A percentile compares a stretch with the other conserved stretches of the same genome.
These are phyloP conservation scores for Drosophila robusta DNA, from an alignment of 2,888 invertebrate genomes.

Conservation along the genomic window DNA sequence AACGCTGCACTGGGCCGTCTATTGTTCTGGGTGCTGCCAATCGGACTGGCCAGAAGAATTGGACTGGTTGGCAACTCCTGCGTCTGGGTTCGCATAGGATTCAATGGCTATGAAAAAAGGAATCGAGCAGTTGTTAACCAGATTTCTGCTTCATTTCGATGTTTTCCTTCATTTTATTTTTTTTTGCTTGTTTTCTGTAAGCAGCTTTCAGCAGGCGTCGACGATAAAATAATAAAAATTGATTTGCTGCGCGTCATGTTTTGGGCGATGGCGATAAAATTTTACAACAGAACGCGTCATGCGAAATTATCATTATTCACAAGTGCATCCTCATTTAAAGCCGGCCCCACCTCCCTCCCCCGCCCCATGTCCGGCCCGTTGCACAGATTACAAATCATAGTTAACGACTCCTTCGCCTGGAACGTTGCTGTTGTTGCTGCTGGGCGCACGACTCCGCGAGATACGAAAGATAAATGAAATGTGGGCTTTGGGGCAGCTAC, in stretches of 20 bases:
- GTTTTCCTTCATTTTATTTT: not conserved
- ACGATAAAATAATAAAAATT: conserved; percentile 79
- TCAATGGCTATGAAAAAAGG: conserved; percentile 9
- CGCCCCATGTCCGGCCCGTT: conserved; percentile 15
- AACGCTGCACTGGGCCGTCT: conserved; percentile 45
- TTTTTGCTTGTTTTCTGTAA: conserved; percentile 9
- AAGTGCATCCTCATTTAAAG: conserved; percentile 39
- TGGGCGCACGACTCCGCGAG: conserved; percentile 40
- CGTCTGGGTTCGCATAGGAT: conserved; percentile 58
- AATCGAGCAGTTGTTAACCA: not conserved
- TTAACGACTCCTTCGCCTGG: conserved; percentile 55
- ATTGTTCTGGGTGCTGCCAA: conserved; percentile 55
- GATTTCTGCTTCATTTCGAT: not conserved
- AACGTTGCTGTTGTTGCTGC: conserved; percentile 17
- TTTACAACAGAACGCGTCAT: conserved; percentile 70
- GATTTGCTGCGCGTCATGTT: conserved; percentile 64
- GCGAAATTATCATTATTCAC: conserved; percentile 74
- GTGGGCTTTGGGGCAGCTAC: conserved; percentile 26
- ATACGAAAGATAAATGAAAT: not conserved
- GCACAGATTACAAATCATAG: conserved; percentile 68
- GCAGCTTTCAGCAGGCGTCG: conserved; percentile 54
- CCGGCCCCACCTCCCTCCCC: not conserved
- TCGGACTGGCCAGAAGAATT: conserved; percentile 20
- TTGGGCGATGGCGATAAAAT: conserved; percentile 68
- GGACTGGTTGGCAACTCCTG: conserved; percentile 25